A percentile compares a stretch with the other conserved stretches of the same genome.
These are phyloP conservation scores for Jordanella pulchra DNA, from an alignment of 2,797 vertebrate species.

Conservation along the genomic window DNA sequence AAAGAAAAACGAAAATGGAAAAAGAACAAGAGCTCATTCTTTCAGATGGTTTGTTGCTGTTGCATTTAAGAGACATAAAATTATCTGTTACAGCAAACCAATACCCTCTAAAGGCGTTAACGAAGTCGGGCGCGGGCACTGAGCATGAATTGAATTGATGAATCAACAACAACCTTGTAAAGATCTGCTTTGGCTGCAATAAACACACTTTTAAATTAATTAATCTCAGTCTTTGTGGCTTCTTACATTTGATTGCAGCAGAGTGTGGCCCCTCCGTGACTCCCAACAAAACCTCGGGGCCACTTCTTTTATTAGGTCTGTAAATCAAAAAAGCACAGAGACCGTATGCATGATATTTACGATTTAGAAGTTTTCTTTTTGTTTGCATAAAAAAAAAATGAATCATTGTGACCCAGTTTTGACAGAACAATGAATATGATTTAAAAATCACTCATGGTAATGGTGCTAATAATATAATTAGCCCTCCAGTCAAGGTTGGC, in stretches of 20 bases:
- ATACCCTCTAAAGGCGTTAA: conserved; percentile 26
- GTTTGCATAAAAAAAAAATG: background rate
- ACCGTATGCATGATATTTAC: conserved; percentile 8
- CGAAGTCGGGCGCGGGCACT: conserved; percentile 14
- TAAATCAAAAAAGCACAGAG: conserved; percentile 50
- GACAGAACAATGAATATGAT: conserved; percentile 28
- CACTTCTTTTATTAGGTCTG: conserved; percentile 45
- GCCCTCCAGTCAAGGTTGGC: conserved; percentile 22
- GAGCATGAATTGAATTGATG: conserved; percentile 19
- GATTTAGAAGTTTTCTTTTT: conserved; percentile 25
- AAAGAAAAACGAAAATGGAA: background rate
- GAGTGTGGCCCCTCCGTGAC: conserved; percentile 5
- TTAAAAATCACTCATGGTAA: background rate
- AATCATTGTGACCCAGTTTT: conserved; percentile 7
- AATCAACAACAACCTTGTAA: conserved; percentile 32
- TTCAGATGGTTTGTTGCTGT: background rate
- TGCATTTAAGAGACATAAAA: conserved; percentile 29
- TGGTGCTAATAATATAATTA: conserved; percentile 23
- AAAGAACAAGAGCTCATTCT: conserved; percentile 2
- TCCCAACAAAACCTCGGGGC: conserved; percentile 23
- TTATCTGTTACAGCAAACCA: conserved; percentile 39
- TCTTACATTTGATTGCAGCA: conserved; percentile 17
- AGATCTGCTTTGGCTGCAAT: conserved; percentile 18
- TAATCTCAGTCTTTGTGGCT: conserved; percentile 2
- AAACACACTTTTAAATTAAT: conserved; percentile 39